These are phyloP conservation scores for Palythoa caribaeorum DNA, from an alignment of 92 coral and sea anemone species.

Conservation along the genomic window DNA sequence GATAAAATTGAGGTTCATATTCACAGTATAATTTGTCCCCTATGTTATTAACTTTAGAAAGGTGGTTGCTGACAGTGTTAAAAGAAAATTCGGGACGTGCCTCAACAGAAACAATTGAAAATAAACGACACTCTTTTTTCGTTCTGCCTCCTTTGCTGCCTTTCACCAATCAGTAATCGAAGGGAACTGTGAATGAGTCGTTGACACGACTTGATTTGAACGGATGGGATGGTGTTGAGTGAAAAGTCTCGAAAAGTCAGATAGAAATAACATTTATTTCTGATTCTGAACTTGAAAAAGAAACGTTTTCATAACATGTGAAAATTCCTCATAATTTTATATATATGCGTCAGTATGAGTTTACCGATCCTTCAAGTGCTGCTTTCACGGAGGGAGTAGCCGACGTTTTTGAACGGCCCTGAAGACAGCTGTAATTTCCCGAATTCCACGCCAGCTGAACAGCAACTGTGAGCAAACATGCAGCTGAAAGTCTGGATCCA, in stretches of 20 bases:
- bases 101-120: slow-evolving; percentile 9
- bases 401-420: slow-evolving; percentile 5
- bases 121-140: slow-evolving; percentile 7
- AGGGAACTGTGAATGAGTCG: too few relatives aligned
- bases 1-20: too few relatives aligned
- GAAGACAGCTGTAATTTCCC: too few relatives aligned
- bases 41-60: too few relatives aligned
- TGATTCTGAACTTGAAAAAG: too few relatives aligned
- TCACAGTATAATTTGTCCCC: too few relatives aligned
- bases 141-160: background rate
- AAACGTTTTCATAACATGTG: too few relatives aligned
- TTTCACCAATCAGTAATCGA: background rate
- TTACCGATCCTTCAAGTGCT: background rate
- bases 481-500: background rate
- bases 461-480: background rate
- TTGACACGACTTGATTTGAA: too few relatives aligned
- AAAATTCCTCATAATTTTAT: background rate
- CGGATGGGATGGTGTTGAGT: too few relatives aligned
- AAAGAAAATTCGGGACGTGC: background rate
- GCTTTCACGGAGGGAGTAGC: slow-evolving; percentile 21
- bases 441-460: too few relatives aligned
- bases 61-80: background rate
- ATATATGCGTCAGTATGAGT: background rate
- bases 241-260: too few relatives aligned
- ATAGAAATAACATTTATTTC: too few relatives aligned